phyloP scores from a whole-genome alignment of 2,797 vertebrate genomes.

The Myotis daubentonii region DNA sequence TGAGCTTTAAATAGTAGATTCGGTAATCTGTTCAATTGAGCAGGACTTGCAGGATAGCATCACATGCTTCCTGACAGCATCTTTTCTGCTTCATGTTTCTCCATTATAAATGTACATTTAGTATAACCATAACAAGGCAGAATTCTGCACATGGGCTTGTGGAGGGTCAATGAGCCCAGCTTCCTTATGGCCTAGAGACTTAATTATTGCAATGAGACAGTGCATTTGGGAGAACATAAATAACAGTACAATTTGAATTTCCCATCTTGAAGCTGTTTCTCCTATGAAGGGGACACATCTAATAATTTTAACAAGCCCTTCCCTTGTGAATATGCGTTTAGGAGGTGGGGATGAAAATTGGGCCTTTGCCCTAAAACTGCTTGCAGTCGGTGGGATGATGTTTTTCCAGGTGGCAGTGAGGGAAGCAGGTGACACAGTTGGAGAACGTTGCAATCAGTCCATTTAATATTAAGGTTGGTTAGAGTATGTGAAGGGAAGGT shows the following conservation, averaged over 20 bases:
- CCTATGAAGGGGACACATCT: not conserved
- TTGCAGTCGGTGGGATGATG: constrained; percentile 37
- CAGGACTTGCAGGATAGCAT: not conserved
- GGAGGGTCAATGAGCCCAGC: not conserved
- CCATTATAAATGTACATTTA: constrained; percentile 43
- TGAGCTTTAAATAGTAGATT: constrained; percentile 58
- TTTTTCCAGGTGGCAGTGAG: constrained; percentile 53
- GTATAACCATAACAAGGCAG: not conserved
- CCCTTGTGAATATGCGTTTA: constrained; percentile 51
- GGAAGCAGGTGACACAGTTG: constrained; percentile 56
- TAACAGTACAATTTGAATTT: constrained; percentile 28
- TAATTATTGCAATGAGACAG: constrained; percentile 49
- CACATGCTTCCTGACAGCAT: constrained; percentile 57
- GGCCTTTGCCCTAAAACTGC: constrained; percentile 59
- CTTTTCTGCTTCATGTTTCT: constrained; percentile 58
- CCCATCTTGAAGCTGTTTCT: constrained; percentile 25
- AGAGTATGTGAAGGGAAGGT: constrained; percentile 2
- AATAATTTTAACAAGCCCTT: constrained; percentile 55
- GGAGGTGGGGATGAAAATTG: constrained; percentile 38
- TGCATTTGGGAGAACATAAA: constrained; percentile 44
- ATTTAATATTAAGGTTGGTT: constrained; percentile 9
- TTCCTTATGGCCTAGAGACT: constrained; percentile 47
- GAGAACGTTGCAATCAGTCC: constrained; percentile 45
- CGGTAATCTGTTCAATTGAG: constrained; percentile 17
- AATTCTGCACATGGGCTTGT: constrained; percentile 38